A percentile compares a stretch with the other conserved stretches of the same genome.
These are phyloP conservation scores for Aphelenchoides besseyi DNA, from an alignment of 1,140 invertebrate genomes.

Conservation along the genomic window DNA sequence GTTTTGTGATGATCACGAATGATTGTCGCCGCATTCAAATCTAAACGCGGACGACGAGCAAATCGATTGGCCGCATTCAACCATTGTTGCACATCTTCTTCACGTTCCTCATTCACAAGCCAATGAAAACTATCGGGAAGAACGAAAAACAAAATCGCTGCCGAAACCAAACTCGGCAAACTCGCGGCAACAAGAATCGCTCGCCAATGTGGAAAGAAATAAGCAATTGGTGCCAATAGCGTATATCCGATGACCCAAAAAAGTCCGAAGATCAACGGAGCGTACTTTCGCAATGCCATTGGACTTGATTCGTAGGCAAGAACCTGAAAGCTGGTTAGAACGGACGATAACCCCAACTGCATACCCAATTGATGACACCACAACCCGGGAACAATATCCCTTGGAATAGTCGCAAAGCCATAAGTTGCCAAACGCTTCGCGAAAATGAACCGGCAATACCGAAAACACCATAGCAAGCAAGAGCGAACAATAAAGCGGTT, in stretches of 20 bases:
- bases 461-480: slow-evolving; percentile 24
- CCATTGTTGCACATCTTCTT: neutral
- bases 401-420: slow-evolving; percentile 36
- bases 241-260: slow-evolving; percentile 54
- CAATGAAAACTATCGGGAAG: slow-evolving; percentile 2
- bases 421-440: slow-evolving; percentile 29
- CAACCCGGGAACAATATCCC: slow-evolving; percentile 38
- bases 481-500: neutral
- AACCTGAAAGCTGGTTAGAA: slow-evolving; percentile 38
- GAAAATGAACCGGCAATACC: slow-evolving; percentile 27
- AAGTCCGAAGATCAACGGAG: slow-evolving; percentile 49
- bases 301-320: slow-evolving; percentile 53
- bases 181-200: neutral
- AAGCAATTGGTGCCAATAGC: slow-evolving; percentile 34
- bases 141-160: neutral
- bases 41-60: neutral
- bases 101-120: neutral
- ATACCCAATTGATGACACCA: slow-evolving; percentile 11
- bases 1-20: slow-evolving; percentile 1
- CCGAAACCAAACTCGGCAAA: neutral
- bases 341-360: slow-evolving; percentile 21
- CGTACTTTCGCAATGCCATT: slow-evolving; percentile 40
- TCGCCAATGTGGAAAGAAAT: slow-evolving; percentile 18
- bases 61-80: neutral
- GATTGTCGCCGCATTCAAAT: neutral